These are phyloP conservation scores for Bradypodion ventrale DNA, from an alignment of 2,797 vertebrate species.

Conservation along the genomic window DNA sequence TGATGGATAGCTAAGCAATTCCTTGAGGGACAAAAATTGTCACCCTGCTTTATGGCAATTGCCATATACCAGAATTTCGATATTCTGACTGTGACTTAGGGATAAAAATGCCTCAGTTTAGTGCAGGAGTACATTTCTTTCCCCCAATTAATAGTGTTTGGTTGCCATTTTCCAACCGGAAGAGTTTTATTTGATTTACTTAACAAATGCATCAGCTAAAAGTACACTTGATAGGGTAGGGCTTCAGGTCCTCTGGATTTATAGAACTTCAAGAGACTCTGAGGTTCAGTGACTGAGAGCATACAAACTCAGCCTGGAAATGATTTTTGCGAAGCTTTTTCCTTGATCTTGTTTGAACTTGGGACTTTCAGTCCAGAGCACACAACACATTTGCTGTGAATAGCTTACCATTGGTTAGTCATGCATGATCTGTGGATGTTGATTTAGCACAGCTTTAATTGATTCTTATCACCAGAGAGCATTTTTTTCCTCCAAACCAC, in stretches of 20 bases:
- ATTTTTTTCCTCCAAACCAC: constrained; percentile 9
- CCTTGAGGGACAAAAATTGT: too few species aligned
- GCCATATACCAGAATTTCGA: not conserved
- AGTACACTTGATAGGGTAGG: not conserved
- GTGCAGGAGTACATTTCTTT: not conserved
- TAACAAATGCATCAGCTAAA: not conserved
- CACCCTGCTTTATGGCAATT: not conserved
- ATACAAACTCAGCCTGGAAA: not conserved
- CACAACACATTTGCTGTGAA: not conserved
- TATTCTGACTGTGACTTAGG: not conserved
- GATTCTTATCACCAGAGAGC: constrained; percentile 10
- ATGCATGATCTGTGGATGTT: not conserved
- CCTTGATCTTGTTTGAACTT: constrained; percentile 17
- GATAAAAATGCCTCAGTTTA: not conserved
- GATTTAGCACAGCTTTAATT: not conserved
- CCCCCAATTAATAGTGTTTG: not conserved
- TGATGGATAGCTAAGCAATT: not conserved
- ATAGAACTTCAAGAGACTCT: not conserved
- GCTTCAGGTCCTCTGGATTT: not conserved
- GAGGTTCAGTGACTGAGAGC: not conserved
- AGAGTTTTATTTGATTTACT: not conserved
- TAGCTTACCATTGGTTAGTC: constrained; percentile 3
- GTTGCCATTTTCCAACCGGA: not conserved
- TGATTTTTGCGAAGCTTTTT: not conserved
- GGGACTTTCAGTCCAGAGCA: not conserved